Base-by-base conservation (phyloP, 2,888 invertebrate species). In the Lithosia quadra region DNA sequence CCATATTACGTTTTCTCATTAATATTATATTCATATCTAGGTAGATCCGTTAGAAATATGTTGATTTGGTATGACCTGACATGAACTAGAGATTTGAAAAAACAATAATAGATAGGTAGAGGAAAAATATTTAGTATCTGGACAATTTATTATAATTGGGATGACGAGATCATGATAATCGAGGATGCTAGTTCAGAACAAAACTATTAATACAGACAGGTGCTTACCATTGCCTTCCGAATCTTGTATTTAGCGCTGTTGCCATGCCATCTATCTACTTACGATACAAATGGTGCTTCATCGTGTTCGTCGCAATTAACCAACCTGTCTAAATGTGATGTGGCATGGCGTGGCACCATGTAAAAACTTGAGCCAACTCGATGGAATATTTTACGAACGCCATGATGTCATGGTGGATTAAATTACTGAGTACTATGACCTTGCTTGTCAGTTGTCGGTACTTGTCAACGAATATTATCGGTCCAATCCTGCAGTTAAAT, bases 341-440 rank as follows among this genome's bases (percentile, higher is more conserved):
- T 77, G 74, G 73, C 73, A 71, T 79, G 76, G 81, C 79, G 81
- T 82, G 75, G 83, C 81, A 76, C 77, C 72, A 80, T 78, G 88
- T 89, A 92, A 92, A 94, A 93, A 93, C 84, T 85, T 73, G 72
- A 82, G 80, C 83, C 80, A 80, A 79, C 86, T 82, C 82, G 82
- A 88, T 91, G 93, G 93, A 92, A 94, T 92, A 91, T 92, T 91
- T 90, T 90, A 80, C 87, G 85, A 89, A 87, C 88, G 81, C 91
- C 91, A 93, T 94, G 93, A 94, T 92, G 92, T 93, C 93, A 94
- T 92, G 92, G 90, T 86, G 91, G 89, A 90, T 93, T 91, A 90
- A 89, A 93, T 93, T 92, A 92, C 92, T 83, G 87, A 86, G 88
- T 85, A 86, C 88, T 85, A 82, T 87, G 92, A 90, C 92, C 92